Evolutionary conservation across 1,140 invertebrate species (phyloP), one percentile per base, ranked within the genome.

Genomic region (Lasaia peninsularis): DNA sequence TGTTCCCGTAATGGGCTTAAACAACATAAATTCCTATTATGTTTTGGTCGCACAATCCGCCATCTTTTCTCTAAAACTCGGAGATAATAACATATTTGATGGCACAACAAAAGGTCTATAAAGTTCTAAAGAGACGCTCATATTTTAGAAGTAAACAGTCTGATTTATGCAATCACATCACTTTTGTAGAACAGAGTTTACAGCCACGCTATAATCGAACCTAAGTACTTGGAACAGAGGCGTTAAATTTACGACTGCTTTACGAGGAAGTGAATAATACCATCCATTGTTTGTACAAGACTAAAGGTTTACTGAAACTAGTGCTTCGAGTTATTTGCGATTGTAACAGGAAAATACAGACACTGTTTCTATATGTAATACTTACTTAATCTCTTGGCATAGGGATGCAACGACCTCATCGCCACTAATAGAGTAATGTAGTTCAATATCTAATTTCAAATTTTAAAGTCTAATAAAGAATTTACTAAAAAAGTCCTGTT

Each of bases 51-150:
- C 14, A 44, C 18, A 44, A 44, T 44, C 40, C 40, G 40, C 40
- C 40, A 44, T 44, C 40, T 44, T 40, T 44, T 44, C 40, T 11
- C 40, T 44, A 20, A 44, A 44, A 44, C 40, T 18, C 40, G 40
- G 40, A 44, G 40, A 44, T 44, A 44, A 44, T 44, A 44, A 44
- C 37, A 44, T 44, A 44, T 44, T 44, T 44, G 37, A 44, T 44
- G 16, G 37, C 18, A 44, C n/a, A 44, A 44, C 40, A 44, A 44
- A 44, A 44, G 40, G 40, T 44, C 40, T 44, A 44, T 44, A 44
- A 44, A 44, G 14, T 44, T 44, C 40, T 44, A 44, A 44, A 44
- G 40, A 44, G 40, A 18, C 18, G 40, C 40, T 44, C 40, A 44
- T 44, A 44, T 44, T 44, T 44, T 44, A 44, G 16, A 44, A 44